Percentiles rank a stretch among this genome's conserved stretches.
These are phyloP conservation scores for Muscicapa striata DNA, from an alignment of 2,797 vertebrate genomes.

Conservation along the genomic window DNA sequence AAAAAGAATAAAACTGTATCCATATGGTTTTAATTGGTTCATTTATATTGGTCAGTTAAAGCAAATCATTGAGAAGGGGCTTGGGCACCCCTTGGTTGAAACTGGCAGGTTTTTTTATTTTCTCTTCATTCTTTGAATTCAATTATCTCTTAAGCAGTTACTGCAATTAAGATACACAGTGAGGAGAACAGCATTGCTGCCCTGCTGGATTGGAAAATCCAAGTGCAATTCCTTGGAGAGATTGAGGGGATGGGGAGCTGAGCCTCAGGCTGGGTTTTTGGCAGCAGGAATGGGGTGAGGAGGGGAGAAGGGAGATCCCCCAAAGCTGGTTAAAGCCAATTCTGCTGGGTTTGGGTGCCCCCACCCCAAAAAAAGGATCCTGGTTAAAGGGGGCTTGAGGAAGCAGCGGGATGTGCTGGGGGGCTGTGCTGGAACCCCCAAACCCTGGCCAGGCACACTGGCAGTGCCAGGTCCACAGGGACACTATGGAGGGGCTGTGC, in stretches of 20 bases:
- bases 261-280: background rate
- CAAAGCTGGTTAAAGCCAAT: background rate
- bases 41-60: background rate
- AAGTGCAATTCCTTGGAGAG: background rate
- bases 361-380: background rate
- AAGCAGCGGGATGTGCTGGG: background rate
- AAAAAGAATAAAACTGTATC: background rate
- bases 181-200: background rate
- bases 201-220: background rate
- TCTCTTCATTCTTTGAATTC: background rate
- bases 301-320: background rate
- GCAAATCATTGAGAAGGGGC: background rate
- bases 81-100: background rate
- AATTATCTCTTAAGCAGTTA: too few species aligned
- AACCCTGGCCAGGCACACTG: too few species aligned
- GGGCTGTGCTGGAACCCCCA: too few species aligned
- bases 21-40: background rate
- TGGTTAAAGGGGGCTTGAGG: background rate
- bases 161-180: too few species aligned
- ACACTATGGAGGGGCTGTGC: too few species aligned
- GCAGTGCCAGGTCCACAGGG: too few species aligned
- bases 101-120: background rate
- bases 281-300: background rate
- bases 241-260: background rate
- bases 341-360: background rate